Evolutionary conservation across 2,888 invertebrate genomes (phyloP).

Genomic region (Macrostomum cliftonense): DNA sequence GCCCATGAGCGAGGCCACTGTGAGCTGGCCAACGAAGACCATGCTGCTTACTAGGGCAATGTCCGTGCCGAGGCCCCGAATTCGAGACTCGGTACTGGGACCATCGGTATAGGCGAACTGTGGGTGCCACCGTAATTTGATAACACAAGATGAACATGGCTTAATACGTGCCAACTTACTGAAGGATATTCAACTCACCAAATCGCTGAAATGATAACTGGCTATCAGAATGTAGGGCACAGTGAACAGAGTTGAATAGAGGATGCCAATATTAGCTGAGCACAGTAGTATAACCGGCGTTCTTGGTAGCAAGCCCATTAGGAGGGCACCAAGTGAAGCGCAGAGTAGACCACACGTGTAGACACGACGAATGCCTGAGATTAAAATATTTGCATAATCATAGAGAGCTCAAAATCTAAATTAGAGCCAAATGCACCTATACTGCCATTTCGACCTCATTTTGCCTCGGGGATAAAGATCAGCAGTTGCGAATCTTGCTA

Average conservation of each 20-base stretch:
- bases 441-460: too few species aligned
- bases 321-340: conserved; percentile 67
- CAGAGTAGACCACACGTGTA: conserved; percentile 72
- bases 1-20: conserved; percentile 67
- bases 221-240: conserved; percentile 85
- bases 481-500: too few species aligned
- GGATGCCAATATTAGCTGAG: conserved; percentile 74
- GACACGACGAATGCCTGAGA: conserved; percentile 57
- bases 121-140: too few species aligned
- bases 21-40: conserved; percentile 82
- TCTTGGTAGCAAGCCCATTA: conserved; percentile 54
- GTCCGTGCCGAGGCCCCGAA: conserved; percentile 78
- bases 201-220: conserved; percentile 73
- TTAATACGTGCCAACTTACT: too few species aligned
- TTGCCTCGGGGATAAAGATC: too few species aligned
- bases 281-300: conserved; percentile 24
- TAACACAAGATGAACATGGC: too few species aligned
- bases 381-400: too few species aligned
- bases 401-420: too few species aligned
- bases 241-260: conserved; percentile 90
- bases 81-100: conserved; percentile 13
- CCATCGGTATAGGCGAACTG: not conserved
- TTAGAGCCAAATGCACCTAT: too few species aligned
- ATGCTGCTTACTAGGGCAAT: conserved; percentile 81
- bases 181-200: conserved; percentile 50